Conservation (phyloP, 2,888 invertebrate species). For the Apantesis nais region DNA sequence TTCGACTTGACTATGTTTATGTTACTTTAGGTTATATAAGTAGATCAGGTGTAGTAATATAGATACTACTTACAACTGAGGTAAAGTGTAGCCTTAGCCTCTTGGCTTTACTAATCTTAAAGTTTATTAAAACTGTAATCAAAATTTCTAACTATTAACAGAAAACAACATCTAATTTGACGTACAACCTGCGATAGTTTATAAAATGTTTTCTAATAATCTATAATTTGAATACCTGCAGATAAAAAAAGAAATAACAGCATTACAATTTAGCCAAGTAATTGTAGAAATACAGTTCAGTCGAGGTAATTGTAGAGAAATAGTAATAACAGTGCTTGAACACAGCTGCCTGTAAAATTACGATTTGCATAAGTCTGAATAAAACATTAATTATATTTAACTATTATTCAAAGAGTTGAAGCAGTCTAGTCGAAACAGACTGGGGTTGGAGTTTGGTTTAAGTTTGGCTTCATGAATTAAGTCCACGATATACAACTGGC, state of each 20-base stretch:
- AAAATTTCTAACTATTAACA: neutral
- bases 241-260: constrained; percentile 28
- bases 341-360: constrained; percentile 58
- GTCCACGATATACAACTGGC: constrained; percentile 3
- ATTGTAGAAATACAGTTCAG: constrained; percentile 55
- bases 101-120: no score
- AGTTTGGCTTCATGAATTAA: constrained; percentile 47
- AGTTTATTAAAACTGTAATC: neutral
- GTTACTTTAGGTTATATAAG: no score
- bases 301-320: constrained; percentile 59
- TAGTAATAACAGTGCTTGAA: constrained; percentile 52
- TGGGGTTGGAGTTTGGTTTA: constrained; percentile 57
- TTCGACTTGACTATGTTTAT: no score
- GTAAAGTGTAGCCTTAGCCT: no score
- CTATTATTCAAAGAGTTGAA: constrained; percentile 48
- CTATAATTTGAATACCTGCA: no score
- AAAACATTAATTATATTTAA: constrained; percentile 47
- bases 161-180: neutral
- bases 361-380: constrained; percentile 66
- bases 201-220: neutral
- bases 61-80: no score
- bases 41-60: no score
- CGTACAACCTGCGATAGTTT: neutral
- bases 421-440: constrained; percentile 48
- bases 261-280: constrained; percentile 46